phyloP scores from a whole-genome alignment of 2,888 invertebrate species.

The Spialia ferax region DNA sequence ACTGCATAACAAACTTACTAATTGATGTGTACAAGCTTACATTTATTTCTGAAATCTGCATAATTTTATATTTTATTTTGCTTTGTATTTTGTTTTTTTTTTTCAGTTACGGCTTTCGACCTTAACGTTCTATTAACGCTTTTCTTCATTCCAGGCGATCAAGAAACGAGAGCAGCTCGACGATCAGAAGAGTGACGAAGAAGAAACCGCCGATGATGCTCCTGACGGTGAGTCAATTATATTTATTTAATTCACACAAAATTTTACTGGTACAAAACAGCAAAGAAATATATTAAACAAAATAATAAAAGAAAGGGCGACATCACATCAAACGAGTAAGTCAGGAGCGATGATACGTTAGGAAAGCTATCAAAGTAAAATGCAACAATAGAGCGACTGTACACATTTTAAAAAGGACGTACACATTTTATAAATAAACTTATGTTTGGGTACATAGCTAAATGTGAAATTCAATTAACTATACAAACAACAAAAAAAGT shows the following conservation, averaged over 20 bases:
- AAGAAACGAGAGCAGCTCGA: conserved; percentile 79
- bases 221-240: conserved; percentile 71
- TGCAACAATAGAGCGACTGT: too few relatives aligned
- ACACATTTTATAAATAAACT: too few relatives aligned
- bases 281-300: not conserved
- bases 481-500: too few relatives aligned
- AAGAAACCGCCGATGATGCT: conserved; percentile 69
- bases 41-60: not conserved
- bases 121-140: conserved; percentile 48
- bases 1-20: not conserved
- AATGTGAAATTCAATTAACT: too few relatives aligned
- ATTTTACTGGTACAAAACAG: not conserved
- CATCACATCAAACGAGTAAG: too few relatives aligned
- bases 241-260: not conserved
- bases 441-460: too few relatives aligned
- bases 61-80: not conserved
- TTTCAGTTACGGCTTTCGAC: not conserved
- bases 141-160: conserved; percentile 74
- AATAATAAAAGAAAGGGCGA: too few relatives aligned
- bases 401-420: too few relatives aligned
- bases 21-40: not conserved
- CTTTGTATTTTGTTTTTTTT: conserved; percentile 1
- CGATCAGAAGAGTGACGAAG: conserved; percentile 78
- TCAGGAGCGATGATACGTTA: too few relatives aligned
- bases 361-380: too few relatives aligned